These are phyloP conservation scores for Malacoraja senta DNA, from an alignment of 2,797 vertebrate genomes.

Conservation along the genomic window DNA sequence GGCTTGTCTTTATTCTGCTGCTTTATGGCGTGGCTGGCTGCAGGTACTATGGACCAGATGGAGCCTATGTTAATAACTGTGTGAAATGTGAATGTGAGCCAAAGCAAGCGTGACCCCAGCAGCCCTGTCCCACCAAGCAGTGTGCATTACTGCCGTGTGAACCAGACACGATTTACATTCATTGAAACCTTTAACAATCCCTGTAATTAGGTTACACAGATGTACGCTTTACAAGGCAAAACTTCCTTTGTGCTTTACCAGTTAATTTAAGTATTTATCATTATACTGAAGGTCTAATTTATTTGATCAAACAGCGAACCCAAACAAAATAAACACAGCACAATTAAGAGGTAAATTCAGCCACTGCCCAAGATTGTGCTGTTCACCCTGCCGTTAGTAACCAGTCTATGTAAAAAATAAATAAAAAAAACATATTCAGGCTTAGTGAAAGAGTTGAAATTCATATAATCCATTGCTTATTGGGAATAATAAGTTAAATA, in stretches of 20 bases:
- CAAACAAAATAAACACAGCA: conserved; percentile 49
- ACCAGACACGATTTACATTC: conserved; percentile 46
- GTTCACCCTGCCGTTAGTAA: conserved; percentile 44
- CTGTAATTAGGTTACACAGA: conserved; percentile 42
- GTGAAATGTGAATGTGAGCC: conserved; percentile 52
- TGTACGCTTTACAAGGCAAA: conserved; percentile 39
- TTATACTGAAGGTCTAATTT: conserved; percentile 37
- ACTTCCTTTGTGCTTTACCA: conserved; percentile 6
- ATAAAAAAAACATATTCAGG: neutral
- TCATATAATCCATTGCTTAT: neutral
- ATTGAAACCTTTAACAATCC: conserved; percentile 41
- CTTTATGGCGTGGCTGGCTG: conserved; percentile 15
- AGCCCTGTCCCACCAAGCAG: conserved; percentile 47
- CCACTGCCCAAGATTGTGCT: conserved; percentile 53
- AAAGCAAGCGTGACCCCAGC: conserved; percentile 52
- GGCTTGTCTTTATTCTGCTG: conserved; percentile 16
- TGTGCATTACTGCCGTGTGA: conserved; percentile 44
- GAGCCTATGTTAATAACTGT: conserved; percentile 57
- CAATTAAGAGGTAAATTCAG: conserved; percentile 57
- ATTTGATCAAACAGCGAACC: conserved; percentile 40
- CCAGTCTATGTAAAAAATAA: neutral
- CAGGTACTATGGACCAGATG: conserved; percentile 54
- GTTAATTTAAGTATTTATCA: conserved; percentile 42
- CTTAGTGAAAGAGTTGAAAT: neutral
- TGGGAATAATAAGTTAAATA: neutral